Evolutionary conservation across 2,113 vertebrate genomes (phyloP).

Genomic region (Sterna hirundo): DNA sequence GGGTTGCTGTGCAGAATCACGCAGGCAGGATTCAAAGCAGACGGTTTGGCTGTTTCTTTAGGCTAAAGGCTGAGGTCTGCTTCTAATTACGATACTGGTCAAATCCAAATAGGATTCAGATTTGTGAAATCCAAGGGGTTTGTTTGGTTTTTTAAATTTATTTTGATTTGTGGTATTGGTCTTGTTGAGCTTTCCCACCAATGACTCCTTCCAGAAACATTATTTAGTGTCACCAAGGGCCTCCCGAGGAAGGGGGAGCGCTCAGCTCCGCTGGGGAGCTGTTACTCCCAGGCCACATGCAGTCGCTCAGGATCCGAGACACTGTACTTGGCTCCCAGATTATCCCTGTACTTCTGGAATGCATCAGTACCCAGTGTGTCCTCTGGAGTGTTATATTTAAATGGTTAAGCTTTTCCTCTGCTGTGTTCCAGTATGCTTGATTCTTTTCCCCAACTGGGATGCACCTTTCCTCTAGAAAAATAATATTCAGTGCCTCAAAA

Average conservation of each 20-base stretch:
- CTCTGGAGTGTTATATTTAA: neutral
- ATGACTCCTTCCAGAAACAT: neutral
- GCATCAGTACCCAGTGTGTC: neutral
- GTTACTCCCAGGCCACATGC: neutral
- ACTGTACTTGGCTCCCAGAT: neutral
- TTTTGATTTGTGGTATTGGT: neutral
- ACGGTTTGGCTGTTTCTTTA: neutral
- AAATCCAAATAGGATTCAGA: neutral
- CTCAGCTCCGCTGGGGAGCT: neutral
- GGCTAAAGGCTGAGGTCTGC: neutral
- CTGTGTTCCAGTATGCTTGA: neutral
- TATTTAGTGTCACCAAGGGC: neutral
- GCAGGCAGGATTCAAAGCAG: neutral
- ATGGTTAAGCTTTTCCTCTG: neutral
- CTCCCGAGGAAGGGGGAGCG: neutral
- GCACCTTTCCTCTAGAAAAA: neutral
- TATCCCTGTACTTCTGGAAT: neutral
- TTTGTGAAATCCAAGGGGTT: neutral
- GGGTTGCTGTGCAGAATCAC: neutral
- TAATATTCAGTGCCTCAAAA: neutral
- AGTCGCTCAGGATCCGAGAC: neutral
- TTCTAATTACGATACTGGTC: neutral
- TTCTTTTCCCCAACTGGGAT: neutral
- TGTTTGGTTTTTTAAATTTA: neutral
- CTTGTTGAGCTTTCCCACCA: neutral